Conservation (phyloP, 30 jellyfish, hydroid and myxozoan genomes). For the Euphysa ruthae region DNA sequence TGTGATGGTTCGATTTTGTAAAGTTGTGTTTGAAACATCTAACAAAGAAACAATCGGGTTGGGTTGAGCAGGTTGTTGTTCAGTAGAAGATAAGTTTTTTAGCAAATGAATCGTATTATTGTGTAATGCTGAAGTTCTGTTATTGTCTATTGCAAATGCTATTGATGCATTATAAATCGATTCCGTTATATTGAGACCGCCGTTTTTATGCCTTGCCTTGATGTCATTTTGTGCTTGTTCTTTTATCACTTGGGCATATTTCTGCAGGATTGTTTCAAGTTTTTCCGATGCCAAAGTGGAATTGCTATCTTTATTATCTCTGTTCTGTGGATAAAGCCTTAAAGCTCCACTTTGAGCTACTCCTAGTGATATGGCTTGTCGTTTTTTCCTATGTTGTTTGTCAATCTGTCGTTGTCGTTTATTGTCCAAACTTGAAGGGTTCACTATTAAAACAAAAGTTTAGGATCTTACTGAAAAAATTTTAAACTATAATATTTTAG, state of each 20-base stretch:
- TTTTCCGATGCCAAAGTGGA: background rate
- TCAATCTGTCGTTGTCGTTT: no score
- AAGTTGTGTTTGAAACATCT: background rate
- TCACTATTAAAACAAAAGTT: no score
- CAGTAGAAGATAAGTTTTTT: background rate
- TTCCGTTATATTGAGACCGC: slow-evolving; percentile 5
- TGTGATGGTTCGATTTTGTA: background rate
- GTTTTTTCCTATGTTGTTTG: no score
- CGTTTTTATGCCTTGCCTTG: background rate
- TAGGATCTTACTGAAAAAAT: no score
- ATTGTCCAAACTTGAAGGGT: no score
- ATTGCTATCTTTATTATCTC: background rate
- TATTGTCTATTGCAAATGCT: slow-evolving; percentile 23
- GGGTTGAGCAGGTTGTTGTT: background rate
- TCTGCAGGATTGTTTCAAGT: background rate
- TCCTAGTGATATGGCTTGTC: slow-evolving; percentile 96
- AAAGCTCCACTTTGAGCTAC: slow-evolving; percentile 60
- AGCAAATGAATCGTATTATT: slow-evolving; percentile 34
- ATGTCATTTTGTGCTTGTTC: slow-evolving; percentile 18
- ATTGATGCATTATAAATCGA: slow-evolving; percentile 33
- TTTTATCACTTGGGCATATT: background rate
- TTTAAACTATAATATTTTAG: no score
- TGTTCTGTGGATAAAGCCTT: background rate
- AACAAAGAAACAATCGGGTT: background rate
- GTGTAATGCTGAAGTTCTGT: slow-evolving; percentile 23